Evolutionary conservation across 2,797 vertebrate genomes (phyloP).

Genomic region (Steatocranus sp.): DNA sequence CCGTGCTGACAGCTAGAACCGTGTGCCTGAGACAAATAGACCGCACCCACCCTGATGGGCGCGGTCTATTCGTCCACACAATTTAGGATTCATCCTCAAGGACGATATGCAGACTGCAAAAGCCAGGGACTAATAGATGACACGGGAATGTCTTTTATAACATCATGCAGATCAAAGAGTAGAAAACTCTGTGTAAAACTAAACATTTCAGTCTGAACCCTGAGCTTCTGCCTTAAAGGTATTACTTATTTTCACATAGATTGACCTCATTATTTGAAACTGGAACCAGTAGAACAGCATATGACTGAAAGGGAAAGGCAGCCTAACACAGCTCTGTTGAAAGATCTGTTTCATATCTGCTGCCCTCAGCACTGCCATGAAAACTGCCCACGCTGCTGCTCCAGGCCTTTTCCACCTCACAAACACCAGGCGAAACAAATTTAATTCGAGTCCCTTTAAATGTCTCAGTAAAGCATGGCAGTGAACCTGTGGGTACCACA

Average conservation of each 20-base stretch:
- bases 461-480: not conserved
- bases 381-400: not conserved
- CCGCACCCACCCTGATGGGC: not conserved
- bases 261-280: not conserved
- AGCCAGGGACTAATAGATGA: not conserved
- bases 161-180: not conserved
- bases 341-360: not conserved
- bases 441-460: not conserved
- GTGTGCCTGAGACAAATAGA: rapidly evolving
- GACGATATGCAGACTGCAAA: not conserved
- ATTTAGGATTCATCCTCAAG: not conserved
- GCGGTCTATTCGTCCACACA: rapidly evolving
- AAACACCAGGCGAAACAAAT: not conserved
- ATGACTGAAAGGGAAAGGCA: not conserved
- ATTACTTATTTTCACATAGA: not conserved
- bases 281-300: not conserved
- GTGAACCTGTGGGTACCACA: not conserved
- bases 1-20: not conserved
- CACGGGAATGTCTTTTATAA: not conserved
- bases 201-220: not conserved
- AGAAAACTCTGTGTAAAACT: not conserved
- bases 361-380: not conserved
- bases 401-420: not conserved
- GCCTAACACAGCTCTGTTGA: not conserved
- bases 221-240: not conserved